phyloP scores from a whole-genome alignment of 2,888 invertebrate species.

The Drosophila sordidula region DNA sequence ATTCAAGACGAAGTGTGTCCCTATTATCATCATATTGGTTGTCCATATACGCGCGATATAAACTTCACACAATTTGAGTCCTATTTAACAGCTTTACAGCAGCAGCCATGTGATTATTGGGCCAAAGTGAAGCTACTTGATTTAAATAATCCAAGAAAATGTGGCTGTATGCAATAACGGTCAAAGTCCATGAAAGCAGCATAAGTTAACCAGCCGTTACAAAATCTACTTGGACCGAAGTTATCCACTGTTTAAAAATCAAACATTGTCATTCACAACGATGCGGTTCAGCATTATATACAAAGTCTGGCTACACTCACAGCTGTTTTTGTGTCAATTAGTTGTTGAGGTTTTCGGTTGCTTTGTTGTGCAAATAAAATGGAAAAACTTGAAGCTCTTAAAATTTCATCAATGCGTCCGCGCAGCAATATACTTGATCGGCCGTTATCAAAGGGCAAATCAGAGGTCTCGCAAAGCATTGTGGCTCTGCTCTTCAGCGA shows the following conservation, averaged over 20 bases:
- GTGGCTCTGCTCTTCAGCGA: constrained; percentile 99
- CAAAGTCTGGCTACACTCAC: constrained; percentile 35
- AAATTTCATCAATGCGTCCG: constrained; percentile 84
- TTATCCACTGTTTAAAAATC: no score
- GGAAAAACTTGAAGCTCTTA: constrained; percentile 84
- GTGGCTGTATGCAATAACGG: constrained; percentile 12
- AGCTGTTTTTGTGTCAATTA: constrained; percentile 30
- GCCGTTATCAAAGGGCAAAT: constrained; percentile 95
- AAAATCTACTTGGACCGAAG: not conserved
- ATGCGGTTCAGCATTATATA: not conserved
- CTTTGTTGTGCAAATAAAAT: constrained; percentile 57
- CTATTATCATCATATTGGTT: constrained; percentile 50
- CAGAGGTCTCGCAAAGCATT: constrained; percentile 95
- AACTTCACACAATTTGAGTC: constrained; percentile 67
- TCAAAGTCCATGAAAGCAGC: not conserved
- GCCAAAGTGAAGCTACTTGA: constrained; percentile 33
- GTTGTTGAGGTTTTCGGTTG: constrained; percentile 11
- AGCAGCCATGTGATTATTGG: constrained; percentile 67
- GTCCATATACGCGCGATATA: constrained; percentile 48
- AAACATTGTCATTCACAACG: not conserved
- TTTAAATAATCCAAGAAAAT: constrained; percentile 20
- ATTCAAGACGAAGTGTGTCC: constrained; percentile 53
- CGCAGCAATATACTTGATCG: constrained; percentile 91
- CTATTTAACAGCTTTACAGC: constrained; percentile 69
- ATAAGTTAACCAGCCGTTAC: not conserved